A percentile compares a stretch with the other conserved stretches of the same genome.
Conservation (phyloP, 2,113 vertebrate species). For the Malurus alboscapulatus region DNA sequence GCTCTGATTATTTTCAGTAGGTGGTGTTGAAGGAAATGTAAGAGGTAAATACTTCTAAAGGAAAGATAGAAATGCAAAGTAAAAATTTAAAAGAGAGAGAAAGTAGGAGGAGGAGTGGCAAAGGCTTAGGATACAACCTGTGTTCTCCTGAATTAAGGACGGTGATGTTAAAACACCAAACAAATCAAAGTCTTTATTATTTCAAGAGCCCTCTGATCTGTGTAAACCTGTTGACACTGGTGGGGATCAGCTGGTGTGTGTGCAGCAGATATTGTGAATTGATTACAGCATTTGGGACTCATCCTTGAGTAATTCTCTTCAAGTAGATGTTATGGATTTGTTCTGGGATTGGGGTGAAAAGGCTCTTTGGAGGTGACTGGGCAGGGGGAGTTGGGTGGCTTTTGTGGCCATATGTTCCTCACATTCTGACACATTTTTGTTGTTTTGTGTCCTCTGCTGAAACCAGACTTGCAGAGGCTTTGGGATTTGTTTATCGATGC, state of each 20-base stretch:
- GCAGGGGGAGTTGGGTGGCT: neutral
- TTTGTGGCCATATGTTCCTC: conserved; percentile 5
- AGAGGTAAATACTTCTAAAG: neutral
- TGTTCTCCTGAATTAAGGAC: neutral
- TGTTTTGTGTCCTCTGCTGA: neutral
- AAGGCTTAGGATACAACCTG: neutral
- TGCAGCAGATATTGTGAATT: neutral
- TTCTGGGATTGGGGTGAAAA: neutral
- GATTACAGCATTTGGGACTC: conserved; percentile 17
- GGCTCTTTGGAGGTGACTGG: neutral
- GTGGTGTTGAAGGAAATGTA: neutral
- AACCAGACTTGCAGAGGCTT: neutral
- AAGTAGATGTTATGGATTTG: neutral
- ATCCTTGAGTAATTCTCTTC: neutral
- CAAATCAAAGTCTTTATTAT: neutral
- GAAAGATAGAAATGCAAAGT: neutral
- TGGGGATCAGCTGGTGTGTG: conserved; percentile 29
- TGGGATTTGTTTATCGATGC: neutral
- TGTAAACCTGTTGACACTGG: conserved; percentile 23
- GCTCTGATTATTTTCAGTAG: neutral
- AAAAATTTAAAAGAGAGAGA: neutral
- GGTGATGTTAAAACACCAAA: neutral
- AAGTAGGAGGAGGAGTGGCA: neutral
- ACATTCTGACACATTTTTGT: neutral
- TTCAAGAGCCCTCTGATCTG: neutral